phyloP scores from a whole-genome alignment of 2,888 invertebrate genomes.

The Xestia sexstrigata region DNA sequence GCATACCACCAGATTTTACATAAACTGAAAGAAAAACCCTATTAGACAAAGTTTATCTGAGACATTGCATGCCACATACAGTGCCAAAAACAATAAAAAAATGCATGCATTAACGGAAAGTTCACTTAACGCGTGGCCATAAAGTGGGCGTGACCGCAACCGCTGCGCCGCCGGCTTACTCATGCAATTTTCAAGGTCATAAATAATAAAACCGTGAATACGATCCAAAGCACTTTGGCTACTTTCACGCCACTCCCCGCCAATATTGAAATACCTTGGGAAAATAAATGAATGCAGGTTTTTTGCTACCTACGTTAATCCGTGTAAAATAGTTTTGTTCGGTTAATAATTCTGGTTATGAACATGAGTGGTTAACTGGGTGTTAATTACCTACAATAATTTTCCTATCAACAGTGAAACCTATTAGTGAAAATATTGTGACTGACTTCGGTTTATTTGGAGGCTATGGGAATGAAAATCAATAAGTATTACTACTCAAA shows the following conservation, averaged over 20 bases:
- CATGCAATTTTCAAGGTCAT: constrained; percentile 90
- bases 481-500: background rate
- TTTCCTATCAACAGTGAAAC: background rate
- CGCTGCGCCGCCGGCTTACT: constrained; percentile 87
- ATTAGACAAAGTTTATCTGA: constrained; percentile 64
- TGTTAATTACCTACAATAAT: constrained; percentile 39
- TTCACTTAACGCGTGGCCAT: constrained; percentile 86
- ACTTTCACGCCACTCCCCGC: constrained; percentile 89
- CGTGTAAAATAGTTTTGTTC: constrained; percentile 32
- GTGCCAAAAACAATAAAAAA: constrained; percentile 83
- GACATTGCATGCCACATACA: constrained; percentile 58
- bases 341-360: constrained; percentile 19
- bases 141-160: constrained; percentile 89
- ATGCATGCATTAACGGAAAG: constrained; percentile 81
- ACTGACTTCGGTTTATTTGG: background rate
- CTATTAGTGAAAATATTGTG: background rate
- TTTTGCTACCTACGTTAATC: constrained; percentile 57
- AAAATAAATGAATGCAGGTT: constrained; percentile 67
- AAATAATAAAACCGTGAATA: constrained; percentile 89
- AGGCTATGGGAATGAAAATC: background rate
- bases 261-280: constrained; percentile 83
- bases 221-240: constrained; percentile 88
- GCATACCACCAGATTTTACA: background rate
- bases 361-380: constrained; percentile 16
- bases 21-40: constrained; percentile 13